Conservation (phyloP, 1,140 invertebrate genomes). For the Pinna nobilis region DNA sequence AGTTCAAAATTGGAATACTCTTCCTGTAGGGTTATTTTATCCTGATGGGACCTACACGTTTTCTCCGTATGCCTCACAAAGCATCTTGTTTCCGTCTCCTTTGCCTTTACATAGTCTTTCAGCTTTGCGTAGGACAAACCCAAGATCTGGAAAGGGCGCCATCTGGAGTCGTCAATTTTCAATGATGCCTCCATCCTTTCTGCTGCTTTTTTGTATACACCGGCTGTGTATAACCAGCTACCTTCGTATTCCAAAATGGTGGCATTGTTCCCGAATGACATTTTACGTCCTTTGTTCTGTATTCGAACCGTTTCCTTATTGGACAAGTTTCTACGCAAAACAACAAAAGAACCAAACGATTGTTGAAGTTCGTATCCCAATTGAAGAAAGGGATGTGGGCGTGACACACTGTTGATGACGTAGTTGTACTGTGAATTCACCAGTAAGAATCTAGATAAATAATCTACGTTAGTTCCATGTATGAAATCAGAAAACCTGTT, state of each 20-base stretch:
- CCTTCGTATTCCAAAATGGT: slow-evolving; percentile 51
- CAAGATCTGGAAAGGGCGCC: slow-evolving; percentile 43
- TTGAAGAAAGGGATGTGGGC: not conserved
- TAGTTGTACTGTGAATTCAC: slow-evolving; percentile 31
- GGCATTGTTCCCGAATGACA: slow-evolving; percentile 31
- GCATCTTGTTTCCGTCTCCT: slow-evolving; percentile 32
- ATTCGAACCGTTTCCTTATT: not conserved
- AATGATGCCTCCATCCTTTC: slow-evolving; percentile 32
- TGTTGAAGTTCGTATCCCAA: slow-evolving; percentile 20
- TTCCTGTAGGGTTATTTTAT: slow-evolving; percentile 39
- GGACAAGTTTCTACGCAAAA: slow-evolving; percentile 17
- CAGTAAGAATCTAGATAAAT: slow-evolving; percentile 28
- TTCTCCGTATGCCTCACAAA: slow-evolving; percentile 24
- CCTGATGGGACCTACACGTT: slow-evolving; percentile 37
- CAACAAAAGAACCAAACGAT: slow-evolving; percentile 1
- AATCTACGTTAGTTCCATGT: slow-evolving; percentile 32
- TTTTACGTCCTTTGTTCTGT: not conserved
- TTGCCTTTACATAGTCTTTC: slow-evolving; percentile 15
- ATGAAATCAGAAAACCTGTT: slow-evolving; percentile 37
- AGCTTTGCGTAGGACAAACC: slow-evolving; percentile 35
- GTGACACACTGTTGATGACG: slow-evolving; percentile 20
- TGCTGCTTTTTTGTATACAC: slow-evolving; percentile 33
- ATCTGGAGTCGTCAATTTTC: slow-evolving; percentile 17
- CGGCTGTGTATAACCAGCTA: slow-evolving; percentile 44
- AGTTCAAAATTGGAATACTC: too few species aligned